Conservation (phyloP, 2,797 vertebrate genomes). For the Sciaenops ocellatus region DNA sequence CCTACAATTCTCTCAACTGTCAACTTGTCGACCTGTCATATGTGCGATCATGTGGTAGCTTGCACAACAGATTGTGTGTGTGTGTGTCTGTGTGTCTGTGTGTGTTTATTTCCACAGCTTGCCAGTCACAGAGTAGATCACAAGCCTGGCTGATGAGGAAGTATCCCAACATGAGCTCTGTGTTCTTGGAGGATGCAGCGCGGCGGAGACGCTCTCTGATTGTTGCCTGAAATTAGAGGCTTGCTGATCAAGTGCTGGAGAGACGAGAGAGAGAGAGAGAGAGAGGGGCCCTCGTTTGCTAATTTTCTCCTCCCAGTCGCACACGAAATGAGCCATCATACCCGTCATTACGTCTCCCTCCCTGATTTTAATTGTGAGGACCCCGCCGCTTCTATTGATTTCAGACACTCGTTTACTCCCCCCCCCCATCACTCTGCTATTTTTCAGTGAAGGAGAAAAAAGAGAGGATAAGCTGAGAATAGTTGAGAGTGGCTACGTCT, state of each 20-base stretch:
- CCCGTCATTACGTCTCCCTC: conserved; percentile 37
- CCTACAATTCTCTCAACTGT: background rate
- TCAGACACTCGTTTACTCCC: conserved; percentile 38
- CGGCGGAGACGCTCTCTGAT: conserved; percentile 37
- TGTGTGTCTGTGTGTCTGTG: background rate
- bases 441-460: conserved; percentile 7
- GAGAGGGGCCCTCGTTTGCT: conserved; percentile 46
- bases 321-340: conserved; percentile 42
- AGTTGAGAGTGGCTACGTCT: conserved; percentile 1
- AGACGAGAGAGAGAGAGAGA: conserved; percentile 10
- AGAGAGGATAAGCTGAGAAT: conserved; percentile 2
- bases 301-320: conserved; percentile 44
- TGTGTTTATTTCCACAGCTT: conserved; percentile 13
- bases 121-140: conserved; percentile 11
- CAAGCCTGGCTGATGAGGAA: conserved; percentile 56
- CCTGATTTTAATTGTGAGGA: conserved; percentile 65
- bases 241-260: conserved; percentile 49
- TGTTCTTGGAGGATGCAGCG: conserved; percentile 37
- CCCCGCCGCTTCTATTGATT: conserved; percentile 61
- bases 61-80: conserved; percentile 3
- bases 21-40: background rate
- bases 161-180: conserved; percentile 49
- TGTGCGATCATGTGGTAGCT: background rate
- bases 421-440: background rate
- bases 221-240: conserved; percentile 62